Conservation (phyloP, 2,113 vertebrate genomes). For the Psophia crepitans region DNA sequence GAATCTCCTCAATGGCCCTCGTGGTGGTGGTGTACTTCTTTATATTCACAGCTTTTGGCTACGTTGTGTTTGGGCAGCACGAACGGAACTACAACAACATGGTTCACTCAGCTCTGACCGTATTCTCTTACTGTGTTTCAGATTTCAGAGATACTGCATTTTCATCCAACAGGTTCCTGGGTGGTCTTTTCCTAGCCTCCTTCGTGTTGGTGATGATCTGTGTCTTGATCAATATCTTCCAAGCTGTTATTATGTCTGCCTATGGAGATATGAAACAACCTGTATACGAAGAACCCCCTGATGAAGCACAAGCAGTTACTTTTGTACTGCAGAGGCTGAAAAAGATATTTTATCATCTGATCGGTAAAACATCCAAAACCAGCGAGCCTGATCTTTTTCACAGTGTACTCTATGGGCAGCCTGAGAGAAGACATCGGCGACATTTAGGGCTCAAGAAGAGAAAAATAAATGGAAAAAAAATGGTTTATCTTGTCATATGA, state of each 20-base stretch:
- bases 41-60: slow-evolving; percentile 56
- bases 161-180: slow-evolving; percentile 19
- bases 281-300: slow-evolving; percentile 49
- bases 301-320: slow-evolving; percentile 41
- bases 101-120: slow-evolving; percentile 46
- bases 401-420: slow-evolving; percentile 16
- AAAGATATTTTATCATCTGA: neutral
- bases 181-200: slow-evolving; percentile 52
- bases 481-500: slow-evolving; percentile 65
- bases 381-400: neutral
- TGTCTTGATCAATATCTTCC: slow-evolving; percentile 63
- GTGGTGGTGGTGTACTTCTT: slow-evolving; percentile 44
- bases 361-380: neutral
- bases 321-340: slow-evolving; percentile 26
- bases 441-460: slow-evolving; percentile 63
- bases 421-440: neutral
- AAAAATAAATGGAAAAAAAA: slow-evolving; percentile 46
- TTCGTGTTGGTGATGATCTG: slow-evolving; percentile 69
- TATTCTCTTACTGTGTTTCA: slow-evolving; percentile 60
- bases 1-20: slow-evolving; percentile 56
- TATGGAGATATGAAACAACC: slow-evolving; percentile 54
- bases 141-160: slow-evolving; percentile 53
- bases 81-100: slow-evolving; percentile 62
- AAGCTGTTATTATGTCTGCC: slow-evolving; percentile 57
- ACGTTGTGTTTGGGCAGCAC: slow-evolving; percentile 69